Evolutionary conservation across 2,113 vertebrate genomes (phyloP).

Genomic region (Perognathus longimembris): DNA sequence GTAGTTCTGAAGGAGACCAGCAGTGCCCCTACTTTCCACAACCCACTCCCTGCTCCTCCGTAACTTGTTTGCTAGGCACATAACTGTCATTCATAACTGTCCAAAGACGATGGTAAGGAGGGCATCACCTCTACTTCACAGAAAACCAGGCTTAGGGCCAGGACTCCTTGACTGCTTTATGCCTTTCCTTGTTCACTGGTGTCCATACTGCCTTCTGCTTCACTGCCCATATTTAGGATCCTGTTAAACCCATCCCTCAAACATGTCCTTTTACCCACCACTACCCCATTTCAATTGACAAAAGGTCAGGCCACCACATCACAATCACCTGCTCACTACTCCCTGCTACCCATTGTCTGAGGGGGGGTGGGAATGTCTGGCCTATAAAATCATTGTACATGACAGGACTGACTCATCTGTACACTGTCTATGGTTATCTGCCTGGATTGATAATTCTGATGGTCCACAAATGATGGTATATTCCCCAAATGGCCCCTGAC

Average conservation of each 20-base stretch:
- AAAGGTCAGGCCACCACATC: background rate
- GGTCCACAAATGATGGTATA: too few species aligned
- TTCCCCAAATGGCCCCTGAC: too few species aligned
- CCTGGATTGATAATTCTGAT: too few species aligned
- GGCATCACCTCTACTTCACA: background rate
- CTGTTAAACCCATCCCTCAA: background rate
- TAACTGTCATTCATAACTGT: background rate
- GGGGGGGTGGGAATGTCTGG: too few species aligned
- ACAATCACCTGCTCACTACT: background rate
- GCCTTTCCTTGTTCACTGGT: background rate
- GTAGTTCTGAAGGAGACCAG: background rate
- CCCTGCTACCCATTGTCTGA: background rate
- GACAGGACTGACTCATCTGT: too few species aligned
- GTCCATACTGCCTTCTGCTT: background rate
- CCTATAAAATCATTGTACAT: too few species aligned
- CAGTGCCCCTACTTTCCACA: background rate
- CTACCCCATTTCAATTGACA: background rate
- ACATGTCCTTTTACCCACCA: background rate
- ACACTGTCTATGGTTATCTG: too few species aligned
- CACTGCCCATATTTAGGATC: background rate
- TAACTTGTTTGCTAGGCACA: background rate
- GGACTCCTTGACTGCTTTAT: background rate
- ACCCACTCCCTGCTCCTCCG: background rate
- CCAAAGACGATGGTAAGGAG: background rate
- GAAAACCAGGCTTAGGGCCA: background rate